Percentiles rank a stretch among this genome's conserved stretches.
Conservation (phyloP, 2,888 invertebrate species). For the Amiota minor region DNA sequence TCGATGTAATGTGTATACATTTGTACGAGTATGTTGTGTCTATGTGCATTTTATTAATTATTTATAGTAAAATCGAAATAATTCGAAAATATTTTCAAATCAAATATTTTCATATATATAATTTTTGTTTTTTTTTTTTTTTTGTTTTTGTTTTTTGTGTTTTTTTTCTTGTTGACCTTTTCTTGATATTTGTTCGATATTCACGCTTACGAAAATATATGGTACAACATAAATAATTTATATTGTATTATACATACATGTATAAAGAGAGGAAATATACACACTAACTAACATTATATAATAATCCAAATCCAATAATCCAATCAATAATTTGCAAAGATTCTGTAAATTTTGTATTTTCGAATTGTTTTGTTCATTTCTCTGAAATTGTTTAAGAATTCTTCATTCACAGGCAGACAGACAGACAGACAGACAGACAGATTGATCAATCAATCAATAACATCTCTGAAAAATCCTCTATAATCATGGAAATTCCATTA, state of each 20-base stretch:
- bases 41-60: constrained; percentile 18
- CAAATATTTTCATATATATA: constrained; percentile 22
- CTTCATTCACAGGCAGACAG: neutral
- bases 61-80: constrained; percentile 27
- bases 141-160: too few species aligned
- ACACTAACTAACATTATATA: too few species aligned
- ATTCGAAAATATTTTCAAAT: constrained; percentile 23
- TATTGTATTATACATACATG: too few species aligned
- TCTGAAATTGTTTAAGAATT: neutral
- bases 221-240: neutral
- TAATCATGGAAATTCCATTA: constrained; percentile 34
- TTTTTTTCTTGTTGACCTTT: neutral
- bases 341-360: neutral
- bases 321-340: neutral
- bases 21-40: neutral
- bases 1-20: neutral
- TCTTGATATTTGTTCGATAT: constrained; percentile 20
- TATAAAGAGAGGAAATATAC: too few species aligned
- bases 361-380: neutral
- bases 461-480: constrained; percentile 54
- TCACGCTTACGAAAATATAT: constrained; percentile 19
- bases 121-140: too few species aligned
- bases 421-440: neutral
- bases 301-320: neutral
- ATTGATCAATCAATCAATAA: constrained; percentile 20